A percentile compares a stretch with the other conserved stretches of the same genome.
Conservation (phyloP, 2,888 invertebrate genomes). For the Macaria notata region DNA sequence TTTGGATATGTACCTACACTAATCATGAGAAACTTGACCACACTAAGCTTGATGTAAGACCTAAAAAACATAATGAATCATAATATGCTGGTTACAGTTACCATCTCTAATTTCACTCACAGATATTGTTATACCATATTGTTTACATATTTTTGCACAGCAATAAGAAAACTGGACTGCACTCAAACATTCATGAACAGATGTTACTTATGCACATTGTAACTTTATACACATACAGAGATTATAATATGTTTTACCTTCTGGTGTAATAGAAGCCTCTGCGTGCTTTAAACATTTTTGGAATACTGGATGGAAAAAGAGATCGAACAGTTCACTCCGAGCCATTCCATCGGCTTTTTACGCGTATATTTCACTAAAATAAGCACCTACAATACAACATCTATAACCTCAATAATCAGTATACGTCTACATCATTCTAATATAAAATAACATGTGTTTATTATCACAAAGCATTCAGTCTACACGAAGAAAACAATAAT, state of each 20-base stretch:
- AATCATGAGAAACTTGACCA: no score
- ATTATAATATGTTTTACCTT: constrained; percentile 54
- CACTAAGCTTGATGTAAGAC: no score
- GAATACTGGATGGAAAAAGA: constrained; percentile 80
- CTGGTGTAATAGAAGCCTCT: constrained; percentile 60
- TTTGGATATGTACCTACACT: no score
- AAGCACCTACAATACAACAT: constrained; percentile 51
- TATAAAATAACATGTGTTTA: constrained; percentile 6
- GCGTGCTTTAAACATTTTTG: constrained; percentile 80
- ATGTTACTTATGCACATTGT: neutral
- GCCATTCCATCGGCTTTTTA: constrained; percentile 64
- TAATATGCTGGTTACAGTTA: no score
- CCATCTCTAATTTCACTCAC: no score
- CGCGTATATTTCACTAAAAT: constrained; percentile 56
- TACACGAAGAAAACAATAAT: constrained; percentile 36
- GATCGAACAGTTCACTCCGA: constrained; percentile 77
- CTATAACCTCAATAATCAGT: constrained; percentile 67
- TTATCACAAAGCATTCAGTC: constrained; percentile 27
- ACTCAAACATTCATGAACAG: neutral
- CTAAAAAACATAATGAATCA: no score
- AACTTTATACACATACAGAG: no score
- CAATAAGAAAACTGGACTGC: neutral
- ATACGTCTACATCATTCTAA: constrained; percentile 47
- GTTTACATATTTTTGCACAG: no score
- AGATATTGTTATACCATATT: no score